A percentile compares a stretch with the other conserved stretches of the same genome.
phyloP scores from a whole-genome alignment of 1,140 invertebrate genomes.

The Gonatopus flavifemur region DNA sequence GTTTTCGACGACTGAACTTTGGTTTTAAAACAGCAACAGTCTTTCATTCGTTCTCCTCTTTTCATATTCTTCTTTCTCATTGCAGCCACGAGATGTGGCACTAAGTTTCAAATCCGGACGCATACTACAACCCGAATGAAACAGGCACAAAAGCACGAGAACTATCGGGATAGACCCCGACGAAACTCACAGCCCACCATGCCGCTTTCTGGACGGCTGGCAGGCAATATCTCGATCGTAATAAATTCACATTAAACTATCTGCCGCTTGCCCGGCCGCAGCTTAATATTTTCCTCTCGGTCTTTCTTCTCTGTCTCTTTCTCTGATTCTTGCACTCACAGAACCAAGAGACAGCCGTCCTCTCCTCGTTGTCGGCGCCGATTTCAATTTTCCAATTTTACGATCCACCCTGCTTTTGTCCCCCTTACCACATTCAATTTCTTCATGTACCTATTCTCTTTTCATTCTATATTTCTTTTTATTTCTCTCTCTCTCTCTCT shows the following conservation, averaged over 20 bases:
- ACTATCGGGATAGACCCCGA: constrained; percentile 50
- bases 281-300: constrained; percentile 43
- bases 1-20: too few species aligned
- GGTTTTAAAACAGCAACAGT: too few species aligned
- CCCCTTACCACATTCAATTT: too few species aligned
- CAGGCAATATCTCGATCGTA: constrained; percentile 54
- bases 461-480: background rate
- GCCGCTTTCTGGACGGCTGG: constrained; percentile 46
- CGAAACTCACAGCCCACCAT: constrained; percentile 45
- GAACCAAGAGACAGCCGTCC: too few species aligned
- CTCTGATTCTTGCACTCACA: too few species aligned
- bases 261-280: constrained; percentile 41
- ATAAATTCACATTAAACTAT: constrained; percentile 60
- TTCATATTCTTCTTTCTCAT: too few species aligned
- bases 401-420: constrained; percentile 3
- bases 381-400: constrained; percentile 33
- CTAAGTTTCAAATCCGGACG: too few species aligned
- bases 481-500: background rate
- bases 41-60: too few species aligned
- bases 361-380: constrained; percentile 23
- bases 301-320: background rate
- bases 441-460: background rate
- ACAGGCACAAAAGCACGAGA: too few species aligned
- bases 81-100: too few species aligned
- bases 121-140: too few species aligned